phyloP scores from a whole-genome alignment of 2,888 invertebrate species.

The Xanthorhoe designata region DNA sequence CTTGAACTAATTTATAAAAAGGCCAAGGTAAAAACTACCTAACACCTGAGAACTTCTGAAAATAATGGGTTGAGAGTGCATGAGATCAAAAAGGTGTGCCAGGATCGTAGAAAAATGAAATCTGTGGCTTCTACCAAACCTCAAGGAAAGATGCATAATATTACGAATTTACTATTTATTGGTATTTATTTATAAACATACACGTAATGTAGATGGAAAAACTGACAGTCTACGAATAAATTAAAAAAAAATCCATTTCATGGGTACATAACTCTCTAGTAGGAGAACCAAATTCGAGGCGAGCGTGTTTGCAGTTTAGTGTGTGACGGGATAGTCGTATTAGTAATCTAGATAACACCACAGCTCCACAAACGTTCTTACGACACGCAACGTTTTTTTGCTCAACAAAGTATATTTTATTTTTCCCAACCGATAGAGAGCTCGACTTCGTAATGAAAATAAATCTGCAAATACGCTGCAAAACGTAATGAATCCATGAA shows the following conservation, averaged over 20 bases:
- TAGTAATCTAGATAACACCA: slow-evolving; percentile 5
- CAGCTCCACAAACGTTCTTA: not conserved
- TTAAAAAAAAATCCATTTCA: not conserved
- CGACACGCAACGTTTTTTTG: not conserved
- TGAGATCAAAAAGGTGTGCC: too few relatives aligned
- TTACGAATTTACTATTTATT: not conserved
- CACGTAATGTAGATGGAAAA: too few relatives aligned
- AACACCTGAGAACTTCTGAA: too few relatives aligned
- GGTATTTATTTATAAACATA: too few relatives aligned
- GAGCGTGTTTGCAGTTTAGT: slow-evolving; percentile 3
- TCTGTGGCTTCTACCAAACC: too few relatives aligned
- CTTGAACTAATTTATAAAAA: too few relatives aligned
- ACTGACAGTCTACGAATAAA: too few relatives aligned
- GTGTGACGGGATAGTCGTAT: slow-evolving; percentile 3
- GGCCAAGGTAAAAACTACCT: too few relatives aligned
- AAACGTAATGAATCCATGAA: not conserved
- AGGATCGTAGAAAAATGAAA: too few relatives aligned
- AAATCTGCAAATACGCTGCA: not conserved
- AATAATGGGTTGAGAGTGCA: too few relatives aligned
- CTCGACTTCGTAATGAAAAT: not conserved
- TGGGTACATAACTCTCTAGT: not conserved
- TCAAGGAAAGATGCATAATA: too few relatives aligned
- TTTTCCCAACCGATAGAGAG: not conserved
- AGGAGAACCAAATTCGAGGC: not conserved
- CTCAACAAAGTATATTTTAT: not conserved